These are phyloP conservation scores for Cybosia mesomella DNA, from an alignment of 2,888 invertebrate genomes.

Conservation along the genomic window DNA sequence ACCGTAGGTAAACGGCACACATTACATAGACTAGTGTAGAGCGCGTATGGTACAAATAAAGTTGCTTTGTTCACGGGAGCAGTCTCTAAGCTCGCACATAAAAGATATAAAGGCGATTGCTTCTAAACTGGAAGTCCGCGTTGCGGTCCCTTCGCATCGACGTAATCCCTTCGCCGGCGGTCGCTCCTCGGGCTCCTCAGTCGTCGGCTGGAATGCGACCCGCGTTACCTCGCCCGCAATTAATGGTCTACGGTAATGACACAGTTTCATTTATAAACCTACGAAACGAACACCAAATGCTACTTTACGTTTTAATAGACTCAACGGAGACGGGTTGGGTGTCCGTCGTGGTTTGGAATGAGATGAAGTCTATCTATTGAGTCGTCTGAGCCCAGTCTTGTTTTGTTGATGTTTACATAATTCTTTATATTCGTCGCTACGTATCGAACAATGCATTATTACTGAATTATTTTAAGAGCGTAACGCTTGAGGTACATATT, in stretches of 20 bases:
- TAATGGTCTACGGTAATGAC: conserved; percentile 46
- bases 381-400: not conserved
- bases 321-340: not conserved
- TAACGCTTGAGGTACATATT: too few species aligned
- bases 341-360: not conserved
- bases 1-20: too few species aligned
- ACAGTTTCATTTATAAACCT: conserved; percentile 35
- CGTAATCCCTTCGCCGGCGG: not conserved
- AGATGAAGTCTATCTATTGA: not conserved
- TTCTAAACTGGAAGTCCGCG: conserved; percentile 8
- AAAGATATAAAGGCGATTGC: conserved; percentile 16
- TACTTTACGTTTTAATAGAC: not conserved
- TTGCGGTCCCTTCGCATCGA: conserved; percentile 7
- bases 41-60: not conserved
- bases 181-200: not conserved
- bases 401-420: not conserved
- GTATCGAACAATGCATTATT: too few species aligned
- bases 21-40: not conserved
- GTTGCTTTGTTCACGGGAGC: conserved; percentile 3
- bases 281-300: conserved; percentile 17
- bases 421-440: too few species aligned
- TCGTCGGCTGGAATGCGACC: conserved; percentile 2
- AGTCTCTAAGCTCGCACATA: too few species aligned
- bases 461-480: too few species aligned
- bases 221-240: conserved; percentile 37